Evolutionary conservation across 2,113 vertebrate genomes (phyloP).

Genomic region (Cromileptes altivelis): DNA sequence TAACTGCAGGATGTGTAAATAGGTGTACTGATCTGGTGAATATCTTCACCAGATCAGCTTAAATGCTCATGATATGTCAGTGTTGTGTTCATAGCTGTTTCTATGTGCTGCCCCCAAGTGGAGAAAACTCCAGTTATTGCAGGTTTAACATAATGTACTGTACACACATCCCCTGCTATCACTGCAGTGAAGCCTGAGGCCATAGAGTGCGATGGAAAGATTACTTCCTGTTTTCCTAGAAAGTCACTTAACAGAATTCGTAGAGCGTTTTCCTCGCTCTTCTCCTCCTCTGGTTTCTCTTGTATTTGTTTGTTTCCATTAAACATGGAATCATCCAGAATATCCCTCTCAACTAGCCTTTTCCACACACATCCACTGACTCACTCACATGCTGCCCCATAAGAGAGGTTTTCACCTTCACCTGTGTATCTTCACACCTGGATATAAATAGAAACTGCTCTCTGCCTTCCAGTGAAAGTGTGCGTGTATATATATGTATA

Average conservation of each 20-base stretch:
- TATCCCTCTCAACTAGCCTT: slow-evolving; percentile 17
- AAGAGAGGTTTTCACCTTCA: slow-evolving; percentile 61
- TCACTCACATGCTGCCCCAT: slow-evolving; percentile 25
- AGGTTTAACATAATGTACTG: not conserved
- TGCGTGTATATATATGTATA: slow-evolving; percentile 19
- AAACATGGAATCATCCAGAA: slow-evolving; percentile 32
- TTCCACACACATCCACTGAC: not conserved
- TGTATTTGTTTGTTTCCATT: slow-evolving; percentile 32
- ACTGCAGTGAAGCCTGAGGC: not conserved
- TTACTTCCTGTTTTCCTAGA: slow-evolving; percentile 55
- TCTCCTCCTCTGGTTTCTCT: not conserved
- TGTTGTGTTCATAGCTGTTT: not conserved
- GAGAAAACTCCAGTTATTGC: not conserved
- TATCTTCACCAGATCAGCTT: not conserved
- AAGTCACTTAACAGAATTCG: slow-evolving; percentile 17
- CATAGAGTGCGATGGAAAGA: not conserved
- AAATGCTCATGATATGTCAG: not conserved
- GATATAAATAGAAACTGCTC: slow-evolving; percentile 73
- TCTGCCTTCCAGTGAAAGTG: slow-evolving; percentile 42
- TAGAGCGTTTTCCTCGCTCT: slow-evolving; percentile 9
- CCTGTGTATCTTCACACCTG: slow-evolving; percentile 69
- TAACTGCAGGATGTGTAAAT: not conserved
- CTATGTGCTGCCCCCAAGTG: not conserved
- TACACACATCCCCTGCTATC: not conserved
- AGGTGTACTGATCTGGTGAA: too few relatives aligned